phyloP scores from a whole-genome alignment of 2,797 vertebrate species.

The Menidia menidia region DNA sequence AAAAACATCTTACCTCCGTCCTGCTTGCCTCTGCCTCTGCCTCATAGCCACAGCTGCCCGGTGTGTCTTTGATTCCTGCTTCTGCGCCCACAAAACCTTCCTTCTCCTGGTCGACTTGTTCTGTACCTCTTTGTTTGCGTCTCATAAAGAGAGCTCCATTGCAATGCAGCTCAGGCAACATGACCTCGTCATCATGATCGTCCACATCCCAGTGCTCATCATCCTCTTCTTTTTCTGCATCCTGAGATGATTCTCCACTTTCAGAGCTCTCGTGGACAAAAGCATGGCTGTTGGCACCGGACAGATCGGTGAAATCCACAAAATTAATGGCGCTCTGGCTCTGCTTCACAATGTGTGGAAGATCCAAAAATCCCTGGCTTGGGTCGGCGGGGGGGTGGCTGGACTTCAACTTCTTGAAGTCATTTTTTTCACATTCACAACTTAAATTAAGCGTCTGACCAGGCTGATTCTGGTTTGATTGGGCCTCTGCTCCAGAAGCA shows the following conservation, averaged over 20 bases:
- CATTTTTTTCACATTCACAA: conserved; percentile 8
- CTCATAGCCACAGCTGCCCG: conserved; percentile 53
- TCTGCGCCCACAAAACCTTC: conserved; percentile 11
- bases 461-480: conserved; percentile 15
- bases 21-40: conserved; percentile 62
- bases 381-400: conserved; percentile 16
- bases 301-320: conserved; percentile 64
- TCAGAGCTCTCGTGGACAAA: conserved; percentile 68
- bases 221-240: conserved; percentile 66
- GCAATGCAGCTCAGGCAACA: conserved; percentile 76
- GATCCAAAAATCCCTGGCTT: conserved; percentile 31
- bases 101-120: conserved; percentile 63
- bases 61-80: conserved; percentile 8
- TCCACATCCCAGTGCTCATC: conserved; percentile 26
- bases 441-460: conserved; percentile 16
- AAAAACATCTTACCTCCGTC: conserved; percentile 52
- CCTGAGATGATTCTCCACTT: conserved; percentile 70
- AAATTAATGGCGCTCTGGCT: conserved; percentile 84
- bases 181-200: conserved; percentile 57
- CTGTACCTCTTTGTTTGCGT: conserved; percentile 47
- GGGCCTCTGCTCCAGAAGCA: conserved; percentile 19
- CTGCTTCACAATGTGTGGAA: conserved; percentile 81
- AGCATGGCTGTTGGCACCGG: conserved; percentile 34
- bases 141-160: conserved; percentile 46
- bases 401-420: not conserved